These are phyloP conservation scores for Chloroclysta siterata DNA, from an alignment of 2,888 invertebrate genomes.

Conservation along the genomic window DNA sequence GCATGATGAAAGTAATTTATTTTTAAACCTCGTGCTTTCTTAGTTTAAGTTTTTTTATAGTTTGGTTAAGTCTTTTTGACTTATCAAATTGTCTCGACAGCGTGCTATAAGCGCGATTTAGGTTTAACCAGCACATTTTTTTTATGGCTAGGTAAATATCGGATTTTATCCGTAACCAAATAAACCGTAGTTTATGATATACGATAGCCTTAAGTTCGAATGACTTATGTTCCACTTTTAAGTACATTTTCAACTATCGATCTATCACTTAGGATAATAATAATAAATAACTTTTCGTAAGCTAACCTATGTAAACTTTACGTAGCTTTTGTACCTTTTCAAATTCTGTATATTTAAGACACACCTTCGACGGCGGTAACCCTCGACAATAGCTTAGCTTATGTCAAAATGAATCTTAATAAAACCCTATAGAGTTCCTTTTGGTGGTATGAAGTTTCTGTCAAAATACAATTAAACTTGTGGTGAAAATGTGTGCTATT, in stretches of 20 bases:
- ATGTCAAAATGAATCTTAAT: neutral
- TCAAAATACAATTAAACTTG: neutral
- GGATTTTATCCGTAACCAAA: conserved; percentile 27
- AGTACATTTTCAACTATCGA: conserved; percentile 9
- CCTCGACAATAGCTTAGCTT: neutral
- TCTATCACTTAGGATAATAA: neutral
- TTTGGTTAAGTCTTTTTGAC: neutral
- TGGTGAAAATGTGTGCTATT: neutral
- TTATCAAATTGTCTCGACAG: conserved; percentile 40
- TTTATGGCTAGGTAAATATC: conserved; percentile 9
- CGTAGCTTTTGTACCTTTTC: neutral
- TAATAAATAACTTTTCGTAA: neutral
- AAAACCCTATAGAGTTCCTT: neutral
- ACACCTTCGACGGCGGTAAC: neutral
- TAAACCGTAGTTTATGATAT: conserved; percentile 13
- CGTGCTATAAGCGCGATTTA: conserved; percentile 56
- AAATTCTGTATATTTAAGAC: neutral
- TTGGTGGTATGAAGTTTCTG: neutral
- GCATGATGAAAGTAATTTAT: conserved; percentile 59
- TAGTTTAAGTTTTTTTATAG: conserved; percentile 10
- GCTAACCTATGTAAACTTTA: neutral
- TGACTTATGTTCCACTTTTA: conserved; percentile 5
- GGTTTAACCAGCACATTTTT: conserved; percentile 41
- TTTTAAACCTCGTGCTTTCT: conserved; percentile 48
- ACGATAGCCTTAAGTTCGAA: neutral